A percentile compares a stretch with the other conserved stretches of the same genome.
These are phyloP conservation scores for Hymenopus coronatus DNA, from an alignment of 2,888 invertebrate species.

Conservation along the genomic window DNA sequence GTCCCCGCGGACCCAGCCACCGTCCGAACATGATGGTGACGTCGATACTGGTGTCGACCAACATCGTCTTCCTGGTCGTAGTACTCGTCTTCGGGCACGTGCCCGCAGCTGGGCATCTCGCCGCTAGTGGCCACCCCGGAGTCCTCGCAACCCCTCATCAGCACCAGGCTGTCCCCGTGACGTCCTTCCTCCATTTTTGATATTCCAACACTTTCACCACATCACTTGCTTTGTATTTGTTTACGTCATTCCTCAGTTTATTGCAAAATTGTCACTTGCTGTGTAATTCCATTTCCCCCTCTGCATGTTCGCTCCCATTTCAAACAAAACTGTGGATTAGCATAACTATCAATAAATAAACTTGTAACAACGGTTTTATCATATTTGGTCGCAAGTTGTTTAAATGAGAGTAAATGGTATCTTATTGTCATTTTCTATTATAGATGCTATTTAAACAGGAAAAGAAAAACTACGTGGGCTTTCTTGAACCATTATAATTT, in stretches of 20 bases:
- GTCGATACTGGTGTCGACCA: slow-evolving; percentile 32
- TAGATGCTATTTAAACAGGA: no score
- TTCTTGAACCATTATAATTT: no score
- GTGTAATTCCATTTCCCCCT: not conserved
- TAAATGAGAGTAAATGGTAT: no score
- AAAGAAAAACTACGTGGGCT: no score
- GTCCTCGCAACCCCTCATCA: slow-evolving; percentile 40
- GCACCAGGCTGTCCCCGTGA: slow-evolving; percentile 31
- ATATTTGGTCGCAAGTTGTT: no score
- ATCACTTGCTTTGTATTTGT: not conserved
- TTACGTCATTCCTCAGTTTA: not conserved
- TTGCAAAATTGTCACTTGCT: not conserved
- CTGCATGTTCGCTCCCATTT: not conserved
- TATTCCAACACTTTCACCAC: not conserved
- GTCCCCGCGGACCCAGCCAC: slow-evolving; percentile 47
- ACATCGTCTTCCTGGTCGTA: not conserved
- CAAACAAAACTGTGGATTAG: not conserved
- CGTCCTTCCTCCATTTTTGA: slow-evolving; percentile 8
- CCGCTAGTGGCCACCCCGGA: slow-evolving; percentile 45
- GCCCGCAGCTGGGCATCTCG: slow-evolving; percentile 37
- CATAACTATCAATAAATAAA: no score
- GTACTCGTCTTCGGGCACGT: slow-evolving; percentile 45
- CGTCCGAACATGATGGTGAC: slow-evolving; percentile 26
- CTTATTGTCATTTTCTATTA: no score
- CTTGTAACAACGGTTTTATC: no score